Evolutionary conservation across 2,797 vertebrate genomes (phyloP).

Genomic region (Myotis findleyi): DNA sequence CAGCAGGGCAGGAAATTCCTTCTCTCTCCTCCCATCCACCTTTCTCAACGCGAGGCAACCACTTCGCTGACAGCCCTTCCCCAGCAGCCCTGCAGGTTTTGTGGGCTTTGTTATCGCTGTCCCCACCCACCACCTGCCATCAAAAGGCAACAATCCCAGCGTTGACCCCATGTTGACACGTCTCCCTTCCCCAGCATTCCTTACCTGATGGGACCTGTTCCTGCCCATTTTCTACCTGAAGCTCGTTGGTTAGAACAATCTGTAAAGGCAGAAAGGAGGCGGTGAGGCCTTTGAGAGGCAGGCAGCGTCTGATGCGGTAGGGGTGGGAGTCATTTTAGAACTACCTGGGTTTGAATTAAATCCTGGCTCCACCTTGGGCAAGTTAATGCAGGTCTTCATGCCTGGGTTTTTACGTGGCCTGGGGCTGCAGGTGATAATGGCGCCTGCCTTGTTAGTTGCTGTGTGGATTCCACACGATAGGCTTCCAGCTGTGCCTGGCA

Average conservation of each 20-base stretch:
- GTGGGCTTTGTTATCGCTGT: not conserved
- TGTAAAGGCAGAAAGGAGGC: not conserved
- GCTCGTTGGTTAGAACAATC: not conserved
- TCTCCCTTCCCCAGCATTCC: not conserved
- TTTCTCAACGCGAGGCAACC: not conserved
- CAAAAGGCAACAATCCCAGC: not conserved
- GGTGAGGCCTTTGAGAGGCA: not conserved
- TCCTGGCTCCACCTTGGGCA: not conserved
- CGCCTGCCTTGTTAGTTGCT: not conserved
- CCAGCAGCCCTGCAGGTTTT: not conserved
- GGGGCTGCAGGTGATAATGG: too few species aligned
- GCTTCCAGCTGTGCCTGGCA: too few species aligned
- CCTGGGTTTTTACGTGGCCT: accelerated
- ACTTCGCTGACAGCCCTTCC: not conserved
- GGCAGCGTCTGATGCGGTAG: too few species aligned
- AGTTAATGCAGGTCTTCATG: not conserved
- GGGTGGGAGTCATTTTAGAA: not conserved
- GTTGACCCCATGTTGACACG: not conserved
- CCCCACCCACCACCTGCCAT: not conserved
- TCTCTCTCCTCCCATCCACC: not conserved
- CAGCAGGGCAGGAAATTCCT: not conserved
- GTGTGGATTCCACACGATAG: accelerated
- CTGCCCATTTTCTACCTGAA: not conserved
- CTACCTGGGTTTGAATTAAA: not conserved
- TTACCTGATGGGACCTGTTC: not conserved